Evolutionary conservation across 92 coral and sea anemone genomes (phyloP).

Genomic region (Montipora capitata): DNA sequence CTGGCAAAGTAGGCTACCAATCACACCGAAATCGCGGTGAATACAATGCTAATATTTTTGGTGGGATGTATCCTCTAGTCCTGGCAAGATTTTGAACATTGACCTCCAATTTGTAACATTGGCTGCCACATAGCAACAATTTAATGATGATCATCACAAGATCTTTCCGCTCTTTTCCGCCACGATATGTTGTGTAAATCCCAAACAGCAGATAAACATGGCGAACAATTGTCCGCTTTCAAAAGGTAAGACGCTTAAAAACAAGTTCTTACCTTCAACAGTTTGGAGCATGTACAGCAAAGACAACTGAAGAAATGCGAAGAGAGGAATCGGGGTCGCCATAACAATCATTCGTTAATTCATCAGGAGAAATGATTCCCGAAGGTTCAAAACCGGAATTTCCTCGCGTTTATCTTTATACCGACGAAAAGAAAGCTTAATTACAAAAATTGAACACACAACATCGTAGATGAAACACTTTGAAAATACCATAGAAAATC

Average conservation of each 20-base stretch:
- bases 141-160: constrained; percentile 2
- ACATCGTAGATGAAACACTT: background rate
- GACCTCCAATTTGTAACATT: background rate
- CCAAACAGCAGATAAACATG: constrained; percentile 25
- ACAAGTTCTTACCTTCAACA: constrained; percentile 51
- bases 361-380: background rate
- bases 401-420: background rate
- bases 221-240: background rate
- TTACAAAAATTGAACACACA: background rate
- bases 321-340: constrained; percentile 37
- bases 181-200: background rate
- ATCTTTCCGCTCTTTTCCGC: constrained; percentile 16
- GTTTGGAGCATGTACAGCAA: constrained; percentile 14
- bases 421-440: background rate
- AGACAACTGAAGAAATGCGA: constrained; percentile 35
- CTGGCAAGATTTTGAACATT: background rate
- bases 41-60: background rate
- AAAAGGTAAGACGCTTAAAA: background rate
- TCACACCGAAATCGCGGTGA: background rate
- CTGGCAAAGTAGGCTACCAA: no score
- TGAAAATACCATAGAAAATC: constrained; percentile 4
- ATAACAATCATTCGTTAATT: constrained; percentile 25
- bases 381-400: constrained; percentile 24
- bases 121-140: background rate
- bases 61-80: background rate